These are phyloP conservation scores for Peromyscus eremicus DNA, from an alignment of 2,797 vertebrate genomes.

Conservation along the genomic window DNA sequence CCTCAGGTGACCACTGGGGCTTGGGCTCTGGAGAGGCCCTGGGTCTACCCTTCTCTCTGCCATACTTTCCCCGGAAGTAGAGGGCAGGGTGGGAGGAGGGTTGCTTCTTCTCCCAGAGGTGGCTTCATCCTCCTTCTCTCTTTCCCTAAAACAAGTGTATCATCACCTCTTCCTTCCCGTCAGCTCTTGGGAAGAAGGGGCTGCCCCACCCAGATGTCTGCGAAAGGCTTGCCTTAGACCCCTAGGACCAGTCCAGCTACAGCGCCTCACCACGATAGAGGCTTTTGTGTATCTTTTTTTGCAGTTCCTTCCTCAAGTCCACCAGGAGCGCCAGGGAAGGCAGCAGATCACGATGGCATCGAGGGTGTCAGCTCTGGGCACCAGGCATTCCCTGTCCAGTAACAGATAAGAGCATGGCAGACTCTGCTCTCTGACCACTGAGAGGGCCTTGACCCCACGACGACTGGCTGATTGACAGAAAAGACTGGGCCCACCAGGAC, in stretches of 20 bases:
- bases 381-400: neutral
- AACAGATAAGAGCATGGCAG: neutral
- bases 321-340: neutral
- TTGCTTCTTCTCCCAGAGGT: neutral
- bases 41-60: neutral
- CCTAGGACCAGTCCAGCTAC: neutral
- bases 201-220: neutral
- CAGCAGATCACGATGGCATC: rapidly evolving
- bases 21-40: neutral
- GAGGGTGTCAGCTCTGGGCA: neutral
- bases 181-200: rapidly evolving
- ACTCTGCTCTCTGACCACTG: neutral
- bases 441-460: neutral
- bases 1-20: neutral
- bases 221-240: neutral
- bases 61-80: neutral
- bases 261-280: neutral
- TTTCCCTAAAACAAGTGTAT: rapidly evolving
- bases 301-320: neutral
- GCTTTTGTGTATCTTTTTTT: neutral
- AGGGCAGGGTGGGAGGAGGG: rapidly evolving
- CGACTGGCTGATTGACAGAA: neutral
- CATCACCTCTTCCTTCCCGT: neutral
- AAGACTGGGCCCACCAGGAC: neutral
- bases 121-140: too few relatives aligned